Evolutionary conservation across 2,797 vertebrate species (phyloP), one percentile per base, ranked within the genome.

Genomic region (Malurus leucopterus): DNA sequence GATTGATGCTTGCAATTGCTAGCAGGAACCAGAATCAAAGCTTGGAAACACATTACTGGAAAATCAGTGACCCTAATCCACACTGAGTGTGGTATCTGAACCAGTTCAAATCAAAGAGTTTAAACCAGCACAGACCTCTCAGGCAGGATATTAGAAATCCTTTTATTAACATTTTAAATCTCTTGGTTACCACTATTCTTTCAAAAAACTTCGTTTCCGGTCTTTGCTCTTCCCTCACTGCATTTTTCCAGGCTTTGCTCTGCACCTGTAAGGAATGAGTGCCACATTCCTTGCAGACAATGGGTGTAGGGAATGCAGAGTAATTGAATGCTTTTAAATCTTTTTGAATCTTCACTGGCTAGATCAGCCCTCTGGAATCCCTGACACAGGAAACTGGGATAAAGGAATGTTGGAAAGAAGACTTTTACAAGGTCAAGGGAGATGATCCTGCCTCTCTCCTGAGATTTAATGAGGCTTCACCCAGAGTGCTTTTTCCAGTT

Each of bases 391-490:
- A 54, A 17, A 38, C 6, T 32, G 20, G 73, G 32, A 38, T 54
- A 29, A 22, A n/a, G 34, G 32, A 34, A 14, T 3, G 4, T 17
- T 26, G 22, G 61, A 38, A 64, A 27, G 32, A 54, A 46, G 21
- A 21, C 10, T 54, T 54, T 16, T 2, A 3, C 41, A 54, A 55
- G 15, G 22, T 47, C 0, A 0, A 38, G 41, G 15, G 23, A 47
- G 22, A 7, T n/a, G 22, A 47, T 55, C 29, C 14, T 40, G 23
- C 27, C 11, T 11, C 29, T 77, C 22, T 38, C 3, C 32, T 55
- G 27, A 38, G 29, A 26, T 7, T 19, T 21, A 46, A 41, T 17
- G 41, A 38, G 27, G 22, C 22, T 7, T 46, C 7, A 1, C 22
- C 32, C 4, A 1, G 18, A n/a, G 14, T 4, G 8, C 7, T 55